A percentile compares a stretch with the other conserved stretches of the same genome.
Conservation (phyloP, 2,113 vertebrate species). For the Sylvietta virens region DNA sequence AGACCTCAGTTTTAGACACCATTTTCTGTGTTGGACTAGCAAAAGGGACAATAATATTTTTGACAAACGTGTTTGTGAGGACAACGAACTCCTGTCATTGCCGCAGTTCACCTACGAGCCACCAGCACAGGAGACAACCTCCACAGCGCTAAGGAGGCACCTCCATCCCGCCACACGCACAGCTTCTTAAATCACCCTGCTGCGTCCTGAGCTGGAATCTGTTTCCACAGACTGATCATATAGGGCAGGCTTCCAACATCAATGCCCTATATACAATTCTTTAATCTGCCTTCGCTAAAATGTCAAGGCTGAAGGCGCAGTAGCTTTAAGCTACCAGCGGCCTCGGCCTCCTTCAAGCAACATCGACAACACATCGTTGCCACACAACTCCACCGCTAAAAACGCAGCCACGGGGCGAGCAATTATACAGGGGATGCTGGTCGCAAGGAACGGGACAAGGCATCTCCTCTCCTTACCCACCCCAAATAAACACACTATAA, state of each 20-base stretch:
- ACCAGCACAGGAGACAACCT: neutral
- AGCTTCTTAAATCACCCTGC: neutral
- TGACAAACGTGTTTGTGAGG: fast-evolving
- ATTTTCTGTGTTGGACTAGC: neutral
- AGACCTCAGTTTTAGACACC: neutral
- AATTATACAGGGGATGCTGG: neutral
- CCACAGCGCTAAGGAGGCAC: neutral
- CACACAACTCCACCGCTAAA: too few relatives aligned
- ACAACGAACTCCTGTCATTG: neutral
- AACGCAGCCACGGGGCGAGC: neutral
- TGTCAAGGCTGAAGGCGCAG: fast-evolving
- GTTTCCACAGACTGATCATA: neutral
- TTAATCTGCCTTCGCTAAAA: neutral
- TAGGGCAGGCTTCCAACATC: fast-evolving
- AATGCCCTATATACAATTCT: fast-evolving
- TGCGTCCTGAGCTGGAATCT: neutral
- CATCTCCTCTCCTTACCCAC: neutral
- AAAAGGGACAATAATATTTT: fast-evolving
- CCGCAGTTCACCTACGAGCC: neutral
- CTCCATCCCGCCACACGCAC: too few relatives aligned
- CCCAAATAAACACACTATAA: fast-evolving
- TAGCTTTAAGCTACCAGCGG: too few relatives aligned
- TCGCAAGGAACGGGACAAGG: fast-evolving
- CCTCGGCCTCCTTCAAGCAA: neutral
- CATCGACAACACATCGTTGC: fast-evolving